These are phyloP conservation scores for Motacilla tschutschensis DNA, from an alignment of 2,113 vertebrate genomes.

Conservation along the genomic window DNA sequence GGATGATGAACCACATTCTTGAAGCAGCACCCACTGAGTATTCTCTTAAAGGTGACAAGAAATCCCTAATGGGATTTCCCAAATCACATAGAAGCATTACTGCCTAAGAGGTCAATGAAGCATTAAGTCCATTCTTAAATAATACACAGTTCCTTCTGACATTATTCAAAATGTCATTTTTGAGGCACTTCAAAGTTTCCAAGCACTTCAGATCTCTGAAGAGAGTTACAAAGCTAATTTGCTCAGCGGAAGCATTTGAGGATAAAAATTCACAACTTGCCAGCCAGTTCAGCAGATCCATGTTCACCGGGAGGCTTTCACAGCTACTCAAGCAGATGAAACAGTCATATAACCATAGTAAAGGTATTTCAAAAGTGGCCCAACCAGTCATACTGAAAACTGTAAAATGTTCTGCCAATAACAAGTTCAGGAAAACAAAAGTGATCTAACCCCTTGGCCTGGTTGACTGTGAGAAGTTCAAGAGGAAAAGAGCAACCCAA, in stretches of 20 bases:
- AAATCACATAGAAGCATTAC: neutral
- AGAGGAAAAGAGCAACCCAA: neutral
- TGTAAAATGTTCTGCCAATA: neutral
- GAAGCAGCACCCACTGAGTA: neutral
- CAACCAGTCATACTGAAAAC: neutral
- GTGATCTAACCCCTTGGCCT: neutral
- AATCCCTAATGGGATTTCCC: conserved; percentile 18
- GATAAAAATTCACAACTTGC: neutral
- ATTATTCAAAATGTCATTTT: conserved; percentile 39
- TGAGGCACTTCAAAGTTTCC: conserved; percentile 28
- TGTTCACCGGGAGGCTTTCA: neutral
- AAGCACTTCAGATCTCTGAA: conserved; percentile 27
- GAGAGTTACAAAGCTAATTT: conserved; percentile 35
- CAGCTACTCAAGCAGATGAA: neutral
- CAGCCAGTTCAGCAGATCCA: neutral
- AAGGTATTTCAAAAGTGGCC: neutral
- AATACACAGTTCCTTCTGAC: neutral
- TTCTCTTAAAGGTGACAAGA: conserved; percentile 21
- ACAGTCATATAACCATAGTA: neutral
- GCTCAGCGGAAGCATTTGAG: neutral
- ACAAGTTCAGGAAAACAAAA: neutral
- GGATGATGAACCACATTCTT: neutral
- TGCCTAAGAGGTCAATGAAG: neutral
- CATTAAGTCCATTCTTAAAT: conserved; percentile 35
- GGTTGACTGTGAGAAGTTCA: neutral